These are phyloP conservation scores for Leptarthrus brevirostris DNA, from an alignment of 2,888 invertebrate species.

Conservation along the genomic window DNA sequence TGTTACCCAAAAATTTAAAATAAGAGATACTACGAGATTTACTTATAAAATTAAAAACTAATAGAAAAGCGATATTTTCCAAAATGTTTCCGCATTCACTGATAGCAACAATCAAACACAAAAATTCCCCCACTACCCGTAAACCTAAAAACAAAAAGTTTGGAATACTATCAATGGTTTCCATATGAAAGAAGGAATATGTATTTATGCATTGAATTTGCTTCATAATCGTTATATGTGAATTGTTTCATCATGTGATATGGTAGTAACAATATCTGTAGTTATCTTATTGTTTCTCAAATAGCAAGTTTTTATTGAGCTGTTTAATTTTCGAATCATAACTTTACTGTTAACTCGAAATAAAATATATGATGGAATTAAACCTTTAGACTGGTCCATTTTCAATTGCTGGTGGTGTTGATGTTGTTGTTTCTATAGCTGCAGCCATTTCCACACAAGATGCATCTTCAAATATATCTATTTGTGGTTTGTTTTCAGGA, in stretches of 20 bases:
- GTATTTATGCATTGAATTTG: slow-evolving; percentile 21
- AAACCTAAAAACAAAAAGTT: background rate
- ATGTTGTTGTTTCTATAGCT: background rate
- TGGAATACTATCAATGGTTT: background rate
- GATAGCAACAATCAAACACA: background rate
- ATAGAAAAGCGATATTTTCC: background rate
- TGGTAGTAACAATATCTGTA: slow-evolving; percentile 40
- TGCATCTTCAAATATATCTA: slow-evolving; percentile 11
- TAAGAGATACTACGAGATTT: too few relatives aligned
- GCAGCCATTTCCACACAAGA: background rate
- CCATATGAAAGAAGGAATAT: slow-evolving; percentile 37
- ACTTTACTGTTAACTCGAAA: slow-evolving; percentile 34
- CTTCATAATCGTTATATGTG: slow-evolving; percentile 26
- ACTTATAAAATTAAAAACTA: too few relatives aligned
- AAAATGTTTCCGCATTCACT: slow-evolving; percentile 7
- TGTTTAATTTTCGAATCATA: background rate
- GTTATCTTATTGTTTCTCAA: slow-evolving; percentile 25
- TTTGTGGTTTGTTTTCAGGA: slow-evolving; percentile 6
- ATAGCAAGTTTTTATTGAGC: slow-evolving; percentile 35
- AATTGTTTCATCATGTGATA: slow-evolving; percentile 40
- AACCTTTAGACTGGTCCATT: slow-evolving; percentile 34
- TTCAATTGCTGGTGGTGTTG: slow-evolving; percentile 2
- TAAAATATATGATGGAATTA: slow-evolving; percentile 4
- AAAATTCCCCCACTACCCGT: slow-evolving; percentile 4
- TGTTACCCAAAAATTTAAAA: too few relatives aligned